Evolutionary conservation across 2,113 vertebrate species (phyloP).

Genomic region (Oncorhynchus clarkii): DNA sequence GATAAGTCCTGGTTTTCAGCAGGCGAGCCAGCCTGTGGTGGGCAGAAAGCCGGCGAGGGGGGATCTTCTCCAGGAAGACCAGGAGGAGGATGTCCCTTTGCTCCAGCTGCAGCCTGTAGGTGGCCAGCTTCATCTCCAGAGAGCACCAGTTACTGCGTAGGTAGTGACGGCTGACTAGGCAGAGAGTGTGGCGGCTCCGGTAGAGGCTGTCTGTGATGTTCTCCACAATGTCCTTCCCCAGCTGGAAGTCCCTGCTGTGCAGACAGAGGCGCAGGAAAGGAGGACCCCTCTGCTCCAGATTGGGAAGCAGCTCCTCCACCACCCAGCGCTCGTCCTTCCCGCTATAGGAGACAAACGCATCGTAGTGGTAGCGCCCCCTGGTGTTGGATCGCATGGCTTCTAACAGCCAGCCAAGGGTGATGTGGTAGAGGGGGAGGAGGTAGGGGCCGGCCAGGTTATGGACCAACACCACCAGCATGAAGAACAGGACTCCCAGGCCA

Average conservation of each 20-base stretch:
- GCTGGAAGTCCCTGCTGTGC: too few relatives aligned
- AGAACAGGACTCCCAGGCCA: constrained; percentile 2
- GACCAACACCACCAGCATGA: constrained; percentile 39
- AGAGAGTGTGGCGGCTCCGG: background rate
- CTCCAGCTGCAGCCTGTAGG: too few relatives aligned
- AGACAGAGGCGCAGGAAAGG: too few relatives aligned
- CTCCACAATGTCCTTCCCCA: too few relatives aligned
- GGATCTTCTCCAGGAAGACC: too few relatives aligned
- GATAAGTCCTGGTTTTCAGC: too few relatives aligned
- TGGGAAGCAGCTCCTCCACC: background rate
- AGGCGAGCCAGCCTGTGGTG: too few relatives aligned
- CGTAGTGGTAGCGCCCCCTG: too few relatives aligned
- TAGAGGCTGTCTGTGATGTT: constrained; percentile 52
- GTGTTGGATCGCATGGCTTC: background rate
- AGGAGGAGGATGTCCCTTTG: too few relatives aligned
- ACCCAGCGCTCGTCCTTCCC: constrained; percentile 66
- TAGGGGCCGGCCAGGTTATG: background rate
- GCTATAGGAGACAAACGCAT: constrained; percentile 71
- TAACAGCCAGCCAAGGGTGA: background rate
- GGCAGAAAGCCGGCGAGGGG: too few relatives aligned
- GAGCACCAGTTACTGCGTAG: constrained; percentile 22
- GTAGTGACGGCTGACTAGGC: constrained; percentile 14
- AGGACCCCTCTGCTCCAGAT: too few relatives aligned
- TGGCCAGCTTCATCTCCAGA: constrained; percentile 13
- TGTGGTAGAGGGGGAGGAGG: background rate